phyloP scores from a whole-genome alignment of 2,797 vertebrate species.

The Salmo trutta region DNA sequence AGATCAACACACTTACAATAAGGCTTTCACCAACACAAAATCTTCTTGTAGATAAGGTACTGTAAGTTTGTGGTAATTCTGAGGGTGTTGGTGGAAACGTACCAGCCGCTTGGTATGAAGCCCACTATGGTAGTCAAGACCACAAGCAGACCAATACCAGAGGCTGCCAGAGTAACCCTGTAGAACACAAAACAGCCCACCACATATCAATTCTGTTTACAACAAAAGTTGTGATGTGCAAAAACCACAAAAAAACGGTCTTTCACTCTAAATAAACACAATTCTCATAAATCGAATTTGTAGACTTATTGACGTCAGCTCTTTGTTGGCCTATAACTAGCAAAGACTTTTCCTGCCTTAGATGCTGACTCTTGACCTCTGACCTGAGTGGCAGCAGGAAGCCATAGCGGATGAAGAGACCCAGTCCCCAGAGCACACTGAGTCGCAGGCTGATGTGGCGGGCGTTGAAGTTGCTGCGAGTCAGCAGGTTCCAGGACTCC shows the following conservation, averaged over 20 bases:
- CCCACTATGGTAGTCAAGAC: conserved; percentile 83
- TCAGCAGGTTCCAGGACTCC: conserved; percentile 93
- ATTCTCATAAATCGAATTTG: background rate
- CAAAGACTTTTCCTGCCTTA: no score
- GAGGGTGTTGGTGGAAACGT: no score
- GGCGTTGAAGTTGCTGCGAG: conserved; percentile 91
- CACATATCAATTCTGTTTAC: background rate
- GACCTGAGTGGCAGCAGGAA: conserved; percentile 64
- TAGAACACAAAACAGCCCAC: conserved; percentile 20
- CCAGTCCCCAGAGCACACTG: conserved; percentile 73
- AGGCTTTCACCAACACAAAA: background rate
- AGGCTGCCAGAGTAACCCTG: conserved; percentile 88
- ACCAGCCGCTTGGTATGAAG: conserved; percentile 85
- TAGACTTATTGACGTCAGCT: conserved; percentile 7
- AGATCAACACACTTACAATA: background rate
- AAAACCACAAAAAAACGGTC: background rate
- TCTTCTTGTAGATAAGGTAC: background rate
- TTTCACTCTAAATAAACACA: background rate
- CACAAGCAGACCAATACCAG: conserved; percentile 86
- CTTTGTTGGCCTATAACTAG: no score
- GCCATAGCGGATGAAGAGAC: conserved; percentile 86
- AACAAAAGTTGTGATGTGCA: background rate
- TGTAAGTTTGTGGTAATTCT: no score
- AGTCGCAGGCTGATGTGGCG: conserved; percentile 87
- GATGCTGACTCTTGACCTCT: no score